Evolutionary conservation across 2,888 invertebrate genomes (phyloP).

Genomic region (Tromatobia lineatoria): DNA sequence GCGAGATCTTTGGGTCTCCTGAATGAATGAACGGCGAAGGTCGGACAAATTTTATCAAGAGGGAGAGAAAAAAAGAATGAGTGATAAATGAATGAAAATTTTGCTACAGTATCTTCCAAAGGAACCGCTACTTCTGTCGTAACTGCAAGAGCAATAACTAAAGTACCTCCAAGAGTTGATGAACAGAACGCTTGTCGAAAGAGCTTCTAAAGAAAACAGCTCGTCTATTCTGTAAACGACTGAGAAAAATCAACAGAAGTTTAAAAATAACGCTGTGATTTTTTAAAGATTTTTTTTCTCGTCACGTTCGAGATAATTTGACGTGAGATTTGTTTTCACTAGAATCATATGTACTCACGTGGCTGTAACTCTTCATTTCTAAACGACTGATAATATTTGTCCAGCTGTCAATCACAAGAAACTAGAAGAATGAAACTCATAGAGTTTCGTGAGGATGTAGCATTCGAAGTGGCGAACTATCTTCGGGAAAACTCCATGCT

Average conservation of each 20-base stretch:
- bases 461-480: not conserved
- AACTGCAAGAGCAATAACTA: not conserved
- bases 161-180: not conserved
- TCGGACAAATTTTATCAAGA: constrained; percentile 6
- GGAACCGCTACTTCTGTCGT: not conserved
- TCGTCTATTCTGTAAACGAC: not conserved
- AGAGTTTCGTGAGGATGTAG: not conserved
- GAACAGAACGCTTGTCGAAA: not conserved
- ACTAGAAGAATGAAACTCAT: constrained; percentile 9
- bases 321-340: constrained; percentile 11
- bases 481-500: not conserved
- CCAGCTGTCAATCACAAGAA: constrained; percentile 16
- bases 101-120: not conserved
- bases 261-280: not conserved
- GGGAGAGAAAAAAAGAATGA: not conserved
- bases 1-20: constrained; percentile 18
- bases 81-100: not conserved
- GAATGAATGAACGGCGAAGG: constrained; percentile 45
- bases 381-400: constrained; percentile 18
- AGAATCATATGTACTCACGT: constrained; percentile 20
- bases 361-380: constrained; percentile 3
- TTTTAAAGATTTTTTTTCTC: not conserved
- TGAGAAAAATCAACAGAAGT: not conserved
- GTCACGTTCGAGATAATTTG: not conserved
- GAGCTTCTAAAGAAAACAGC: constrained; percentile 10